phyloP scores from a whole-genome alignment of 1,140 invertebrate genomes.

The fruit fly (Drosophila melanogaster) region Release_6_plus_ISO1_MT NT_037436.4:5290501-5291000 shows the following conservation, averaged over 20 bases:
- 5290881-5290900: constrained; percentile 48
- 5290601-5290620: constrained; percentile 75
- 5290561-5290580: constrained; percentile 38
- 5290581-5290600: constrained; percentile 66
- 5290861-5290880: constrained; percentile 56
- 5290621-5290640: constrained; percentile 74
- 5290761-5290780: constrained; percentile 45
- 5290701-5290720: neutral
- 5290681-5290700: constrained; percentile 8
- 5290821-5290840: constrained; percentile 47
- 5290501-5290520: constrained; percentile 52
- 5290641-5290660: constrained; percentile 21
- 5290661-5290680: constrained; percentile 18
- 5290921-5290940: constrained; percentile 24
- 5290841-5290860: constrained; percentile 52
- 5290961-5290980: neutral
- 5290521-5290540: constrained; percentile 58
- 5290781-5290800: constrained; percentile 51
- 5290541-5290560: constrained; percentile 37
- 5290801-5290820: constrained; percentile 13
- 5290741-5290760: neutral
- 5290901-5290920: constrained; percentile 39
- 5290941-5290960: constrained; percentile 16
- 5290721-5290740: too few species aligned
- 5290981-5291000: too few species aligned